Evolutionary conservation across 2,797 vertebrate species (phyloP).

Genomic region (Sus cebifrons): DNA sequence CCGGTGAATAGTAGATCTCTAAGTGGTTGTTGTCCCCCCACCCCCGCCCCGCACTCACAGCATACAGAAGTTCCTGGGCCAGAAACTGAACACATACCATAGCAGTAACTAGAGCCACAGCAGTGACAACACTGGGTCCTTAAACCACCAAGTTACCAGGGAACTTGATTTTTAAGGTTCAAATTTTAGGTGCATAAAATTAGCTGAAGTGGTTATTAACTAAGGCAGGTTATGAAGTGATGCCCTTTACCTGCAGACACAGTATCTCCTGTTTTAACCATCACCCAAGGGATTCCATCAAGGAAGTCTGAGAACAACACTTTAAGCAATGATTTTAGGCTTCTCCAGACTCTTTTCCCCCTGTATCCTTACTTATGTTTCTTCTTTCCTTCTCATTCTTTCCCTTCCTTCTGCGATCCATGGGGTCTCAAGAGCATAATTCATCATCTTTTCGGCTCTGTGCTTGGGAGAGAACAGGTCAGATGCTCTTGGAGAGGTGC

Average conservation of each 20-base stretch:
- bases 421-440: constrained; percentile 48
- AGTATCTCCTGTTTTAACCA: background rate
- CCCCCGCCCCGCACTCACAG: too few species aligned
- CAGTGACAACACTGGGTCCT: too few species aligned
- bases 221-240: background rate
- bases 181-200: background rate
- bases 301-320: background rate
- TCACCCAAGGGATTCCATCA: background rate
- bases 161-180: background rate
- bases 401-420: background rate
- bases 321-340: background rate
- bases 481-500: constrained; percentile 27
- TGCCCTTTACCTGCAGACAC: background rate
- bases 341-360: background rate
- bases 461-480: background rate
- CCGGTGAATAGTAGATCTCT: background rate
- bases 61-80: too few species aligned
- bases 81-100: too few species aligned
- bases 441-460: background rate
- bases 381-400: background rate
- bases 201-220: background rate
- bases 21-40: too few species aligned
- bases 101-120: too few species aligned
- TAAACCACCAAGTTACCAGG: too few species aligned
- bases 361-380: background rate